These are phyloP conservation scores for Ctenosaura bakeri DNA, from an alignment of 2,797 vertebrate species.

Conservation along the genomic window DNA sequence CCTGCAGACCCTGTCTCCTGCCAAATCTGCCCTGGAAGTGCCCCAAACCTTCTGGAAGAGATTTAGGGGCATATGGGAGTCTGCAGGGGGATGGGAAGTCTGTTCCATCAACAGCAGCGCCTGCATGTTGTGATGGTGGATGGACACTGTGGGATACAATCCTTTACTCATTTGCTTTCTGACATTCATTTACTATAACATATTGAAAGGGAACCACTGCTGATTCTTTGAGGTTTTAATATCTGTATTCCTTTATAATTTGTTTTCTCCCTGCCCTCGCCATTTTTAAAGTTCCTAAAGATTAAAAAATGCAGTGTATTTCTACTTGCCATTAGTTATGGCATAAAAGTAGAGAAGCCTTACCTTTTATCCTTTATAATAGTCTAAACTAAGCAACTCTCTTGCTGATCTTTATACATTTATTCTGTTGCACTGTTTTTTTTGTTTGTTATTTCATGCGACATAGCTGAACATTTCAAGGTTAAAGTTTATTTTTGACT, in stretches of 20 bases:
- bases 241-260: neutral
- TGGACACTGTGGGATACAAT: neutral
- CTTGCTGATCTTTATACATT: neutral
- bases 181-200: neutral
- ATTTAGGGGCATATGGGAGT: neutral
- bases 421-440: constrained; percentile 26
- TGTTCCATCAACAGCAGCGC: neutral
- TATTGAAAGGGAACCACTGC: neutral
- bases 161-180: neutral
- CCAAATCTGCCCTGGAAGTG: neutral
- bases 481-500: constrained; percentile 55
- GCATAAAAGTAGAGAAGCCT: neutral
- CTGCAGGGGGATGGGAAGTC: neutral
- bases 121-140: neutral
- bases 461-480: constrained; percentile 31
- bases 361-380: neutral
- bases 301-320: neutral
- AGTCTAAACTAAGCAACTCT: neutral
- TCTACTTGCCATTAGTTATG: neutral
- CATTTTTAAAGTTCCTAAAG: neutral
- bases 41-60: neutral
- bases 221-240: neutral
- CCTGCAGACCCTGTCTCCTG: neutral
- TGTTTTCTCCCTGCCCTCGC: no score
- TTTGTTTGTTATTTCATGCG: neutral